Base-by-base conservation (phyloP, 2,888 invertebrate genomes). In the Cabera pusaria region DNA sequence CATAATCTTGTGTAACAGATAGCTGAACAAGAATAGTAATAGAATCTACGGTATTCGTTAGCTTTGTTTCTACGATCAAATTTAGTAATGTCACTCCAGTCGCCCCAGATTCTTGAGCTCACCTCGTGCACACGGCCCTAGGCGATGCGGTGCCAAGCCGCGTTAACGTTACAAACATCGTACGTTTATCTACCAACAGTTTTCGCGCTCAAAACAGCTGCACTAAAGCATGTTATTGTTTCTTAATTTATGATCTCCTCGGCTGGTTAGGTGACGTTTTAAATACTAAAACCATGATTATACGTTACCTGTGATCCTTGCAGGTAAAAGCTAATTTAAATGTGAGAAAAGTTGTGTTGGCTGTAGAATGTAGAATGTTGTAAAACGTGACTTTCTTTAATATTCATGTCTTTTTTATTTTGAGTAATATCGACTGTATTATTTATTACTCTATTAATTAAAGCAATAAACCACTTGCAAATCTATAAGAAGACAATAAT, bases 21-120 rank as follows among this genome's bases (percentile, higher is more conserved):
- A 27, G 9, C 6, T 19, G 5, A 32, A 8, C 29, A 9, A 16
- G 42, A 45, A 28, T 35, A 26, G 36, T 29, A 29, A 20, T 27
- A 29, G 29, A 14, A 23, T 36, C 26, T 34, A 38, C 67, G 71
- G 71, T 67, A 76, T 76, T 74, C 69, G 24, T 16, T 20, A 72
- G 78, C 75, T 81, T 80, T 84, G 82, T 84, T 78, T 66, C 72
- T 62, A 66, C 60, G 79, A 82, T 86, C 83, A 83, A 84, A 87
- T 85, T 84, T 87, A 87, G 85, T 86, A 81, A 77, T 86, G 87
- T 86, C 86, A 84, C 83, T 88, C 87, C 87, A 88, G 87, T 56
- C 84, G 87, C 69, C 84, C 85, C 80, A 84, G 80, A 85, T 87
- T 82, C 82, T 27, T 61, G 69, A 64, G 69, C 79, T 75, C 66